Evolutionary conservation across 1,140 invertebrate species (phyloP), one percentile per base, ranked within the genome.

Genomic region (Drosophila melanogaster): DNA sequence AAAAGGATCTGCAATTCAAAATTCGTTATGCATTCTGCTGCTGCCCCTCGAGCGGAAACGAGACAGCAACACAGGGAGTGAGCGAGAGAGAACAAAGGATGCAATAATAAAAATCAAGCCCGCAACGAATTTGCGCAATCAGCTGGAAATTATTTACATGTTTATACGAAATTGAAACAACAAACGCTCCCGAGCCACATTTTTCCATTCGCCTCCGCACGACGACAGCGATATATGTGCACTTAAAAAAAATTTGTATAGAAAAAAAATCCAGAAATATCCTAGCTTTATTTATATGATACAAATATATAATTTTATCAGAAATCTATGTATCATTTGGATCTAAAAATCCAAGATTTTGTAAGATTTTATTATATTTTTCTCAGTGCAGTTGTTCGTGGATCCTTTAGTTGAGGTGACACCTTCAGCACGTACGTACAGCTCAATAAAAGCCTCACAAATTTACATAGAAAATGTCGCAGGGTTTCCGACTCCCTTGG

Each of bases 151-250:
- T 89, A 81, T 90, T 90, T 83, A 85, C 85, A 90, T 90, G 87
- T 83, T 81, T 81, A 86, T 90, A 81, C 79, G 71, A 90, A 90
- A 86, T 86, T 90, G 87, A 86, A 90, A 86, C 86, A 90, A 86
- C 87, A 86, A 90, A 79, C 37, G 56, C 55, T 44, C 59, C 44
- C 72, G 51, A 77, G 64, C 64, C 60, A 60, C 19, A 35, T 41
- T 65, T 47, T 50, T 64, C 17, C 59, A n/a, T 43, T 64, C 59
- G 59, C 64, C 64, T 66, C 35, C 64, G 26, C 64, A 51, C 8
- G 30, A 26, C 10, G 43, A 37, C 38, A 65, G 30, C 64, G 30
- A 67, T 41, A 64, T 65, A 65, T 67, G 64, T 46, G 26, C 53
- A 76, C 75, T 65, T 26, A 47, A 47, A 38, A 60, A 10, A 61